Base-by-base conservation (phyloP, 2,888 invertebrate genomes). In the Lasiommata megera region DNA sequence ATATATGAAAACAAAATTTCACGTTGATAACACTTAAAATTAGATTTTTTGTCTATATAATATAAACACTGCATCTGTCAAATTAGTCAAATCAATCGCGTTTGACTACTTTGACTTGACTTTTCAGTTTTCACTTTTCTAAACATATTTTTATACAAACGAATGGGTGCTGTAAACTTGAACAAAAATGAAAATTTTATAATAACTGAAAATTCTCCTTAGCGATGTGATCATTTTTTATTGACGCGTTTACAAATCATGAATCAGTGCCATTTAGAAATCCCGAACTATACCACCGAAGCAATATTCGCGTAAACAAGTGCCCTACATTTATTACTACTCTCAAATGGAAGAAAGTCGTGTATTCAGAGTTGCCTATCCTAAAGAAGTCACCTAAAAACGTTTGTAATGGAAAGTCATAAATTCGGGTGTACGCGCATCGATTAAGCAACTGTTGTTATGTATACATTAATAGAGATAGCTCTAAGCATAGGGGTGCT, bases 271-370 rank as follows among this genome's bases (percentile, higher is more conserved):
- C 38, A 23, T 43, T 58, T 31, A 54, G 16, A 56, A 51, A 51
- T 40, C 37, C 53, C n/a, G 53, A 40, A 29, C 38, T 50, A 47
- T 60, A 53, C 51, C 56, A 59, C 43, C 40, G 36, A n/a, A 36
- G 48, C 16, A 54, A 41, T 59, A 52, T 55, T 62, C 60, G 55
- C 44, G 60, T 60, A 54, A 60, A 62, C 54, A 58, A 60, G 77
- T 88, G 89, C 71, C 88, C 89, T 85, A 88, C 82, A 86, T 88
- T 82, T 80, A 73, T 72, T 67, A 78, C 71, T 78, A 80, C 80
- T 76, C 71, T 77, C 81, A 82, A 88, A 89, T 88, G 88, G 86
- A 89, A 85, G 85, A 85, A 84, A 86, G 80, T 83, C 80, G 75
- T 79, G 74, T 77, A 72, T 73, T 72, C 64, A 68, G 65, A 72